A percentile compares a stretch with the other conserved stretches of the same genome.
These are phyloP conservation scores for Phyllopteryx taeniolatus DNA, from an alignment of 2,113 vertebrate genomes.

Conservation along the genomic window DNA sequence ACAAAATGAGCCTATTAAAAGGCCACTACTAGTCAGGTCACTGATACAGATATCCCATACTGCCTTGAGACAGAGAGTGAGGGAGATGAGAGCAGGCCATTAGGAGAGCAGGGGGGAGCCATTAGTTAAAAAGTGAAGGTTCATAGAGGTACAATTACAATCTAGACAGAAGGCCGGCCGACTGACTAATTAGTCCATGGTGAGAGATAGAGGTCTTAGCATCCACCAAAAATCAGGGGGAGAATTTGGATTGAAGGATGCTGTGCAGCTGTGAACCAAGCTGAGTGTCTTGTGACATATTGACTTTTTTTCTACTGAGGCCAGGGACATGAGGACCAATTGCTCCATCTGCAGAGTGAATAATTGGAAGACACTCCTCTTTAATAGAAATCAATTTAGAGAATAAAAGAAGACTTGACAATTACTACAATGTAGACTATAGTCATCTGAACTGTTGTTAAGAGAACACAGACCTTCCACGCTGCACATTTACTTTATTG, in stretches of 20 bases:
- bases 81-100: slow-evolving; percentile 15
- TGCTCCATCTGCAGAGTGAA: slow-evolving; percentile 28
- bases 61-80: slow-evolving; percentile 14
- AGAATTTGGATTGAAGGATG: slow-evolving; percentile 21
- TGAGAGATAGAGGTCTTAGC: slow-evolving; percentile 20
- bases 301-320: slow-evolving; percentile 20
- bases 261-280: slow-evolving; percentile 19
- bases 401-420: slow-evolving; percentile 10
- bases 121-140: slow-evolving; percentile 38
- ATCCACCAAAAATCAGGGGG: slow-evolving; percentile 30
- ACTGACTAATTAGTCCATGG: slow-evolving; percentile 37
- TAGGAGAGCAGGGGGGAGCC: slow-evolving; percentile 13
- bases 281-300: slow-evolving; percentile 1
- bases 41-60: slow-evolving; percentile 25
- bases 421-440: slow-evolving; percentile 17
- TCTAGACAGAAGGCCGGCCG: slow-evolving; percentile 31
- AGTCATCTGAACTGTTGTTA: slow-evolving; percentile 3
- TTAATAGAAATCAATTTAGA: slow-evolving; percentile 39
- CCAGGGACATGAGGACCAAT: slow-evolving; percentile 23
- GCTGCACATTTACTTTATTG: not conserved
- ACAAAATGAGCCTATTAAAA: slow-evolving; percentile 39
- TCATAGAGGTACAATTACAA: slow-evolving; percentile 30
- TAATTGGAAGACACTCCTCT: slow-evolving; percentile 31
- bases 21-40: slow-evolving; percentile 27
- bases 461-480: slow-evolving; percentile 4